Evolutionary conservation across 92 coral and sea anemone species (phyloP), one percentile per base, ranked within the genome.

Genomic region (Parazoanthus swiftii): DNA sequence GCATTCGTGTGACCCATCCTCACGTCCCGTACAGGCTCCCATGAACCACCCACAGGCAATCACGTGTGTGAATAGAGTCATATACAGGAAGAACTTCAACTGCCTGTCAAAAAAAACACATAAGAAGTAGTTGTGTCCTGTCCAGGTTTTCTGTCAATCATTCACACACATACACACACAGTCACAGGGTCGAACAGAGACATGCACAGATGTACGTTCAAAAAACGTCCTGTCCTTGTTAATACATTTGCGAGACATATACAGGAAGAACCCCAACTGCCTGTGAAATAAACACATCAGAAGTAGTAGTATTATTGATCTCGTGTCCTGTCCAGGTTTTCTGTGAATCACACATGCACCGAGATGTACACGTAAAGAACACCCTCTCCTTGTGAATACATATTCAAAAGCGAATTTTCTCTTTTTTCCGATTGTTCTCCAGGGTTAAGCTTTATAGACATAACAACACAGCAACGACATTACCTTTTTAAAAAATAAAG

Each of bases 1-100:
- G 74, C 98, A 94, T 9, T 29, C 29, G 26, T 94, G 98, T 25
- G 59, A 10, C 8, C 98, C 98, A 66, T 93, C 86, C 54, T 91
- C 75, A 72, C 86, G 93, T 35, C 98, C 98, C 20, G 80, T 79
- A 43, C 98, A 94, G 11, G 98, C 92, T 36, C 90, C 59, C 73
- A 94, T 88, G 66, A 91, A 91, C 95, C 95, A 93, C 18, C 95
- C 95, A 88, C 98, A 94, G 3, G 98, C 95, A 1, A 90, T 89
- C 67, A 89, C 89, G 73, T 94, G 98, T 4, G 98, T 93, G 75
- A 94, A 94, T 23, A 89, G 82, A 4, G 93, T 66, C 98, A 94
- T 94, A 87, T 91, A 94, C 59, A 93, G 73, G 35, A 86, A 91
- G 80, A 91, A 91, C 94, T 94, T 94, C n/a, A 94, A 85, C 81